These are phyloP conservation scores for Notocelia uddmanniana DNA, from an alignment of 2,888 invertebrate genomes.

Conservation along the genomic window DNA sequence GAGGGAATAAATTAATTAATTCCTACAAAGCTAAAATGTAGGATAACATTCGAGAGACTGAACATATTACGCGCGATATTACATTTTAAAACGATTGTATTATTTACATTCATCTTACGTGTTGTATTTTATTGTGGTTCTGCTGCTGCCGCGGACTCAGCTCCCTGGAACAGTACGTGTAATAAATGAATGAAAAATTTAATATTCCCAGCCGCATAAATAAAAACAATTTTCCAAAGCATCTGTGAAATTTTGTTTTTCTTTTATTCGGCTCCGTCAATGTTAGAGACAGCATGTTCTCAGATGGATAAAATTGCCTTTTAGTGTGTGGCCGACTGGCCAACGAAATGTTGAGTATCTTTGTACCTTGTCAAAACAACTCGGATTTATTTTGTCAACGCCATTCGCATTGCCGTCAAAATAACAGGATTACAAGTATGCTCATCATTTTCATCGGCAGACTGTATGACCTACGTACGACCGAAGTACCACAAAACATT, in stretches of 20 bases:
- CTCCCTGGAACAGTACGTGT: constrained; percentile 79
- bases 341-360: background rate
- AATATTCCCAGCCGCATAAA: constrained; percentile 46
- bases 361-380: background rate
- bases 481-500: too few species aligned
- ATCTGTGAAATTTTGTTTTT: constrained; percentile 23
- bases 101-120: constrained; percentile 58
- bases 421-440: background rate
- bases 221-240: constrained; percentile 20
- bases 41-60: background rate
- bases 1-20: background rate
- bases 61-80: constrained; percentile 15
- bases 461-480: too few species aligned
- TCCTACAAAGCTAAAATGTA: background rate
- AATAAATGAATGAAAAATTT: constrained; percentile 58
- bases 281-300: constrained; percentile 27
- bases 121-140: constrained; percentile 66
- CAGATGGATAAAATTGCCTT: background rate
- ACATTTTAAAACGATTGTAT: constrained; percentile 21
- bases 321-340: background rate
- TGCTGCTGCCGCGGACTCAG: constrained; percentile 74
- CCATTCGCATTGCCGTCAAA: background rate
- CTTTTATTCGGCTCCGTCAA: constrained; percentile 6
- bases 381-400: background rate
- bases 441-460: background rate